These are phyloP conservation scores for Drosophila arawakana DNA, from an alignment of 1,140 invertebrate genomes.

Conservation along the genomic window DNA sequence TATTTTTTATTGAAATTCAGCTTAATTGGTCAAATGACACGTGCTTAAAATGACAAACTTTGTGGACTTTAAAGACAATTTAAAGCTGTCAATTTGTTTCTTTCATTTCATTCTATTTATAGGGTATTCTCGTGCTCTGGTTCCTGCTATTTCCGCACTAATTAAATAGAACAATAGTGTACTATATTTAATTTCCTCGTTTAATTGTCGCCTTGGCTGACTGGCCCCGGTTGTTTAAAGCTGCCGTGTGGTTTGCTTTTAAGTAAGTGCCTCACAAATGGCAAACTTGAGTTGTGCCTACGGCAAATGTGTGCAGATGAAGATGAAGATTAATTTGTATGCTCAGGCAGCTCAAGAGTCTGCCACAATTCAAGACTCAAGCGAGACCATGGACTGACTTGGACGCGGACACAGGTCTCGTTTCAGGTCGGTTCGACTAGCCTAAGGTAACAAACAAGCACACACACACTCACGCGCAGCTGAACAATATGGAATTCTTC, in stretches of 20 bases:
- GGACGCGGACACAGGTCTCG: slow-evolving; percentile 11
- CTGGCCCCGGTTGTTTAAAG: neutral
- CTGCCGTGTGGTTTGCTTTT: slow-evolving; percentile 35
- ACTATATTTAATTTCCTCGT: neutral
- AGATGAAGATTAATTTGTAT: slow-evolving; percentile 80
- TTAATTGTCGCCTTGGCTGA: slow-evolving; percentile 28
- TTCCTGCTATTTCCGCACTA: neutral
- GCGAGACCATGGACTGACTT: slow-evolving; percentile 17
- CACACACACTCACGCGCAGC: neutral
- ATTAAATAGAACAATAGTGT: neutral
- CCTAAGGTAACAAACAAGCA: slow-evolving; percentile 60
- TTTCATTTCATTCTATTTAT: neutral
- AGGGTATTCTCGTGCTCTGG: neutral
- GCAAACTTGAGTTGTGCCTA: slow-evolving; percentile 55
- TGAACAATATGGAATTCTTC: slow-evolving; percentile 64
- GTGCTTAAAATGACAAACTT: neutral
- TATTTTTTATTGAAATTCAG: neutral
- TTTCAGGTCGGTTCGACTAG: slow-evolving; percentile 23
- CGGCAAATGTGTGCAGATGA: slow-evolving; percentile 47
- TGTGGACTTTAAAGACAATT: too few relatives aligned
- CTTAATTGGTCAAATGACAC: slow-evolving; percentile 5
- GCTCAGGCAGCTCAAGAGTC: slow-evolving; percentile 52
- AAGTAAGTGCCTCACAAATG: slow-evolving; percentile 65
- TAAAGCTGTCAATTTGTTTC: too few relatives aligned
- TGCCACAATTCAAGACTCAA: slow-evolving; percentile 54